Conservation (phyloP, 2,797 vertebrate genomes). For the Tragelaphus eurycerus region DNA sequence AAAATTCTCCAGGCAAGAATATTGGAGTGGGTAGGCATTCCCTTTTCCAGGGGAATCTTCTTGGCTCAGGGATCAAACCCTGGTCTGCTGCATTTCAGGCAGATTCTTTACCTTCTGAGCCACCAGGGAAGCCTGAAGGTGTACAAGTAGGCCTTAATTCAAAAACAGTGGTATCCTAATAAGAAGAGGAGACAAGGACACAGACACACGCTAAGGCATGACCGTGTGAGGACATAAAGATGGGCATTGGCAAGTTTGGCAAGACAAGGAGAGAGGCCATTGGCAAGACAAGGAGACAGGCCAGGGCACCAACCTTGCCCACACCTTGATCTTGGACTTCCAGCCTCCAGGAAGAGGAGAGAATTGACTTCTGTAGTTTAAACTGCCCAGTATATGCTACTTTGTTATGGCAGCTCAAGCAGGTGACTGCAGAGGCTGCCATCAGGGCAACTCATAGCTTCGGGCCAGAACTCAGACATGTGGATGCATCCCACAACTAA, state of each 20-base stretch:
- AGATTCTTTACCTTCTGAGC: neutral
- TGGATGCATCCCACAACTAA: neutral
- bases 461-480: neutral
- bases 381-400: neutral
- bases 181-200: neutral
- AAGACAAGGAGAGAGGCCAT: neutral
- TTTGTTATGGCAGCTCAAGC: too few relatives aligned
- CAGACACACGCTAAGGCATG: fast-evolving
- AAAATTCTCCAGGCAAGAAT: neutral
- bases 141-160: neutral
- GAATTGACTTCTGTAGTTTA: neutral
- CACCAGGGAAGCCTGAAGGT: neutral
- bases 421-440: neutral
- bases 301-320: too few relatives aligned
- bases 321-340: neutral
- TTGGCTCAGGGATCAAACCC: neutral
- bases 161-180: neutral
- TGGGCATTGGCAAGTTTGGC: neutral
- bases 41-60: neutral
- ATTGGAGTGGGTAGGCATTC: neutral
- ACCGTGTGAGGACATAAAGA: neutral
- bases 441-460: neutral
- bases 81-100: neutral
- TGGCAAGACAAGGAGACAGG: neutral
- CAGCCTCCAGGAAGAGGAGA: neutral